Evolutionary conservation across 2,888 invertebrate species (phyloP), one percentile per base, ranked within the genome.

Genomic region (Perizoma affinitatum): DNA sequence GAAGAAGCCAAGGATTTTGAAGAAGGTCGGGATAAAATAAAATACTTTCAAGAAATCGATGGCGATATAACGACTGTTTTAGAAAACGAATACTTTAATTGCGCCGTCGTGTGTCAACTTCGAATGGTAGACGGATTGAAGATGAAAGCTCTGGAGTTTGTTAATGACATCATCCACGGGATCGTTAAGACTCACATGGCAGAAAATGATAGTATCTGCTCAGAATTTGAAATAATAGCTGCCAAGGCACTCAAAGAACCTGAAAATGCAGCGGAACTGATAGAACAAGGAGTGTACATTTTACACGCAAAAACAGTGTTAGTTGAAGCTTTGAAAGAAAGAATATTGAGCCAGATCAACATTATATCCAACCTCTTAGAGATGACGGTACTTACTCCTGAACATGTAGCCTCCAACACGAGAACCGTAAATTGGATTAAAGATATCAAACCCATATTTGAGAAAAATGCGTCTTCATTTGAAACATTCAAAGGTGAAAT

Each of bases 401-500:
- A 96, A 48, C 97, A 98, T 75, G 94, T 97, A 45, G 94, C 94
- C 52, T 90, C 97, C 4, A 98, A 98, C 78, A 95, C 96, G n/a
- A 93, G 89, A 46, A 97, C 97, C 0, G 95, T 98, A 0, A 95
- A 95, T 70, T 98, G 98, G 98, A 87, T 97, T 1, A 94, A 94
- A 64, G 93, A 95, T 42, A 97, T 98, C 52, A 95, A 95, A 75
- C 95, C 96, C 0, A 94, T 97, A 58, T 96, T 98, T 75, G 96
- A 97, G 40, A 94, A 94, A 72, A 97, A 97, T 82, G 96, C 96
- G 51, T 94, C 94, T 7, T 92, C 95, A 71, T 96, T 96, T 79
- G 98, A 98, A 87, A 93, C 95, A 22, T 95, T 95, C 59, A 98
- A 97, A 87, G 95, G 94, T 67, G 95, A 96, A 70, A 96, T 98